phyloP scores from a whole-genome alignment of 2,797 vertebrate species.

The Myoxocephalus aenaeus region DNA sequence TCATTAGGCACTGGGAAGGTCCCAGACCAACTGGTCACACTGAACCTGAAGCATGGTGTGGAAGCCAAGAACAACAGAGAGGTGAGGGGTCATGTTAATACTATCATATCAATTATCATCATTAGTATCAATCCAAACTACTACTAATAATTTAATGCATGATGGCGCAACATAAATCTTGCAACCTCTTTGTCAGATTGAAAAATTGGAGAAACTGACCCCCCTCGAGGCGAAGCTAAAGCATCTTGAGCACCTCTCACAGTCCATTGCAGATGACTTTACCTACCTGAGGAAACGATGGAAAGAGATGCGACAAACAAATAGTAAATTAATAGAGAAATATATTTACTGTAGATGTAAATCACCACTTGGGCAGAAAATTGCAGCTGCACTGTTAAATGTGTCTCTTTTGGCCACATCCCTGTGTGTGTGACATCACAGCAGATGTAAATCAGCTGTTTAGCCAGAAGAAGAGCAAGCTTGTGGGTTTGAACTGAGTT shows the following conservation, averaged over 20 bases:
- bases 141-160: not conserved
- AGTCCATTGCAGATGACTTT: slow-evolving; percentile 87
- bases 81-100: slow-evolving; percentile 66
- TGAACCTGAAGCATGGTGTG: slow-evolving; percentile 90
- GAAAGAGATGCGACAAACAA: slow-evolving; percentile 86
- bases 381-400: not conserved
- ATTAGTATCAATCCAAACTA: not conserved
- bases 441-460: not conserved
- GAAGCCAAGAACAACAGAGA: slow-evolving; percentile 89
- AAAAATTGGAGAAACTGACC: slow-evolving; percentile 87
- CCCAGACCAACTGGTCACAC: slow-evolving; percentile 87
- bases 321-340: not conserved
- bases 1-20: slow-evolving; percentile 87
- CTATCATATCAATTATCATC: not conserved
- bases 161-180: not conserved
- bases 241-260: slow-evolving; percentile 83
- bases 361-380: slow-evolving; percentile 6
- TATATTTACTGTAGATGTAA: slow-evolving; percentile 59
- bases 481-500: not conserved
- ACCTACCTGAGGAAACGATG: slow-evolving; percentile 88
- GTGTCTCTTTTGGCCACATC: not conserved
- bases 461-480: not conserved
- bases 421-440: not conserved
- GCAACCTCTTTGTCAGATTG: slow-evolving; percentile 78
- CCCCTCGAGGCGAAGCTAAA: slow-evolving; percentile 50